A percentile compares a stretch with the other conserved stretches of the same genome.
phyloP scores from a whole-genome alignment of 64 coral and sea anemone species.

The Acropora tenuis region DNA sequence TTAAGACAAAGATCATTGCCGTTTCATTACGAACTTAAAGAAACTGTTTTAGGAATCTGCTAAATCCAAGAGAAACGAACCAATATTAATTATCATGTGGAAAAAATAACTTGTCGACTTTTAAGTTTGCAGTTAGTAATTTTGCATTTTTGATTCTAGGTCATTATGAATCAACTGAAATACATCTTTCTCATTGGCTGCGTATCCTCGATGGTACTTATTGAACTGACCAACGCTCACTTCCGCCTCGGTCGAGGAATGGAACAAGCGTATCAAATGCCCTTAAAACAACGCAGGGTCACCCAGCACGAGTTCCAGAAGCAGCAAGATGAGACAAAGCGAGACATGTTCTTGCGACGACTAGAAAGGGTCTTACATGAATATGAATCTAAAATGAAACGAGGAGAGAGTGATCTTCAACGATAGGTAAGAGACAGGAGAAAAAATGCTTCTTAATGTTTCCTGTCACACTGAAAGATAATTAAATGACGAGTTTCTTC shows the following conservation, averaged over 20 bases:
- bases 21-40: no score
- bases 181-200: slow-evolving; percentile 24
- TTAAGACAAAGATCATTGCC: no score
- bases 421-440: neutral
- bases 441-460: neutral
- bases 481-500: neutral
- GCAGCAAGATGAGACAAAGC: neutral
- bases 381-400: slow-evolving; percentile 13
- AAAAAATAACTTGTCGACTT: no score
- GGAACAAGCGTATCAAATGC: neutral
- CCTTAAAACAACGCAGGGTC: slow-evolving; percentile 9
- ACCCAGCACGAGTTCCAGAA: neutral
- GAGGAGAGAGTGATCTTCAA: slow-evolving; percentile 28
- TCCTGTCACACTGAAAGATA: neutral
- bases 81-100: no score
- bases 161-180: slow-evolving; percentile 32
- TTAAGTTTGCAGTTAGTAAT: neutral
- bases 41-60: no score
- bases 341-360: slow-evolving; percentile 8
- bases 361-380: slow-evolving; percentile 27
- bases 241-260: slow-evolving; percentile 48
- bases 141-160: neutral
- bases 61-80: no score
- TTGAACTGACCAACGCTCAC: slow-evolving; percentile 28
- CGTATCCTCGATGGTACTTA: slow-evolving; percentile 8